Evolutionary conservation across 1,140 invertebrate species (phyloP), one percentile per base, ranked within the genome.

Genomic region (Drosophila tropicalis): DNA sequence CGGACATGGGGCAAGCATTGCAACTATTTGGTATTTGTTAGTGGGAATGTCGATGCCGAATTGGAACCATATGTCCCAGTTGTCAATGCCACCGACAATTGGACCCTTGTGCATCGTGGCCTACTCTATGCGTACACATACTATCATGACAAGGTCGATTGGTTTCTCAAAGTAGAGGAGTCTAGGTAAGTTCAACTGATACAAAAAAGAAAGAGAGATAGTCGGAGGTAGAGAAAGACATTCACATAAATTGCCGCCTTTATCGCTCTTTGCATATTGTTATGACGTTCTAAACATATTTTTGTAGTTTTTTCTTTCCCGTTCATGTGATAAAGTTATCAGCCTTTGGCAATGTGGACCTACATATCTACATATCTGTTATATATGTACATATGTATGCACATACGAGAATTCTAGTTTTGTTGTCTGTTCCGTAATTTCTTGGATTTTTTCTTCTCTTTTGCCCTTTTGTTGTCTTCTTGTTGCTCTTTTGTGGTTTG

Each of bases 261-360:
- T 86, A 86, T 86, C 82, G 82, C 72, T 66, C 56, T 58, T 19
- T 58, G 70, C 67, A 73, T 86, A 86, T 86, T 86, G 79, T 79
- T 79, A 81, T 85, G 82, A 72, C 79, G 79, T 79, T 79, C 72
- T 65, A 79, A 79, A 78, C 75, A 75, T 75, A 44, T 51, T 51
- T 29, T 22, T 12, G n/a, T n/a, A n/a, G n/a, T 41, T 36, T 41
- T n/a, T 41, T 62, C 17, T 40, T 29, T 44, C n/a, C 51, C 13
- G 19, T 63, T 17, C 44, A 17, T 44, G 22, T 87, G 83, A 86
- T 86, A 86, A 86, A 86, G 79, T 82, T 86, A 86, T 86, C 83
- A 79, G 83, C 83, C 83, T 73, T 65, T 64, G 72, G 72, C 82
- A 67, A 67, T 76, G 67, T 77, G 73, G 76, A 66, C 76, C 69